Percentiles rank a stretch among this genome's conserved stretches.
Conservation (phyloP, 1,140 invertebrate species). For the Drosophila suzukii region DNA sequence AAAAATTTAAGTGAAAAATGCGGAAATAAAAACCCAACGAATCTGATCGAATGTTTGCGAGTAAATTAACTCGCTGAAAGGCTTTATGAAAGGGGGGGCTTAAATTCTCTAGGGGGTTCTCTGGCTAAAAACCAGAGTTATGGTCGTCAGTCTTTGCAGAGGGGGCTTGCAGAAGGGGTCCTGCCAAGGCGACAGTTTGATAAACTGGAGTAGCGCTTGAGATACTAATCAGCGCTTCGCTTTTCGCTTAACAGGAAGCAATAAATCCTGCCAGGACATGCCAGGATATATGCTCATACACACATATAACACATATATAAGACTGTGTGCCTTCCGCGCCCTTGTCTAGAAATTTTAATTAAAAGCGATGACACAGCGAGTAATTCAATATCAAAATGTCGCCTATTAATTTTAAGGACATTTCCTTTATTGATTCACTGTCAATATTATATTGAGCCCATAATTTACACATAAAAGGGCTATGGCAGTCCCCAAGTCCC, state of each 20-base stretch:
- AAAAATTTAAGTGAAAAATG: constrained; percentile 42
- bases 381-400: constrained; percentile 84
- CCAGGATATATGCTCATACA: constrained; percentile 25
- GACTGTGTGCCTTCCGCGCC: constrained; percentile 45
- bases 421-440: constrained; percentile 84
- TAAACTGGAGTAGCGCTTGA: constrained; percentile 70
- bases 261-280: constrained; percentile 74
- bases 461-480: constrained; percentile 82
- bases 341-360: constrained; percentile 83
- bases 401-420: constrained; percentile 83
- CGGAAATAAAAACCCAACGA: constrained; percentile 4
- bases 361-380: constrained; percentile 84
- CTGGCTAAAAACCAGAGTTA: constrained; percentile 17
- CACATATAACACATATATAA: neutral
- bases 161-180: neutral
- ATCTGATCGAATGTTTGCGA: constrained; percentile 37
- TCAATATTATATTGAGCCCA: constrained; percentile 82
- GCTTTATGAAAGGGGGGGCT: neutral
- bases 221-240: constrained; percentile 75
- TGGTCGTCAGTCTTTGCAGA: constrained; percentile 65
- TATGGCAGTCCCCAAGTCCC: constrained; percentile 9
- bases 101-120: too few relatives aligned
- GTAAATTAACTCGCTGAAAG: constrained; percentile 27
- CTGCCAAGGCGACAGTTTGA: constrained; percentile 74
- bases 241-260: constrained; percentile 70